A percentile compares a stretch with the other conserved stretches of the same genome.
Conservation (phyloP, 2,888 invertebrate species). For the Agriotes lineatus region DNA sequence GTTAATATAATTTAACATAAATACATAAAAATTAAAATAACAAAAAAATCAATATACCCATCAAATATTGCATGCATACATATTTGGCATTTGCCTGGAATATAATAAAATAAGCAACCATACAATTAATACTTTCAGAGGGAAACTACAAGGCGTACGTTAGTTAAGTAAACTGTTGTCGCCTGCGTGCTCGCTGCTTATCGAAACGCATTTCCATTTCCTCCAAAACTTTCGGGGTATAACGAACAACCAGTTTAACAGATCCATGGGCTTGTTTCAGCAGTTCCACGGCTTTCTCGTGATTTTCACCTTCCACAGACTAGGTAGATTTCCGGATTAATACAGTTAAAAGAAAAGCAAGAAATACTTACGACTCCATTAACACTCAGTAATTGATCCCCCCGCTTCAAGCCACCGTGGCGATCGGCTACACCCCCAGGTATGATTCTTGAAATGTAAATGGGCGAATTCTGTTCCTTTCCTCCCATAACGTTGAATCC, state of each 20-base stretch:
- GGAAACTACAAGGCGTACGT: too few relatives aligned
- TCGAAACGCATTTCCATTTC: conserved; percentile 99
- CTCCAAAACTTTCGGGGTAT: conserved; percentile 98
- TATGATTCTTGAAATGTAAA: conserved; percentile 99
- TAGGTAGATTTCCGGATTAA: conserved; percentile 59
- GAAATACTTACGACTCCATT: conserved; percentile 91
- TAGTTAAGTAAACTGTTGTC: conserved; percentile 74
- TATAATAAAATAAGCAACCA: too few relatives aligned
- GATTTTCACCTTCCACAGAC: conserved; percentile 99
- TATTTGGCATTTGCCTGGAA: too few relatives aligned
- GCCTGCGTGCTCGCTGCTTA: conserved; percentile 90
- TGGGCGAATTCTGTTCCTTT: conserved; percentile 98
- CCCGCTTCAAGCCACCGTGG: conserved; percentile 96
- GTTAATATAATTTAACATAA: too few relatives aligned
- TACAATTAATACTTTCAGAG: too few relatives aligned
- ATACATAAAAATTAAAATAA: too few relatives aligned
- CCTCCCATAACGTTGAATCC: conserved; percentile 99
- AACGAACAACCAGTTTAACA: conserved; percentile 96
- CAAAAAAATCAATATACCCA: too few relatives aligned
- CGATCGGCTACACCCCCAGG: conserved; percentile 99
- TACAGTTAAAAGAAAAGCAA: too few relatives aligned
- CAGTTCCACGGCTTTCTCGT: conserved; percentile 98
- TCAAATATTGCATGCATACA: too few relatives aligned
- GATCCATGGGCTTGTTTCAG: conserved; percentile 97
- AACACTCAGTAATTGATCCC: conserved; percentile 97